Base-by-base conservation (phyloP, 1,140 invertebrate genomes). In the Chionoecetes opilio region DNA sequence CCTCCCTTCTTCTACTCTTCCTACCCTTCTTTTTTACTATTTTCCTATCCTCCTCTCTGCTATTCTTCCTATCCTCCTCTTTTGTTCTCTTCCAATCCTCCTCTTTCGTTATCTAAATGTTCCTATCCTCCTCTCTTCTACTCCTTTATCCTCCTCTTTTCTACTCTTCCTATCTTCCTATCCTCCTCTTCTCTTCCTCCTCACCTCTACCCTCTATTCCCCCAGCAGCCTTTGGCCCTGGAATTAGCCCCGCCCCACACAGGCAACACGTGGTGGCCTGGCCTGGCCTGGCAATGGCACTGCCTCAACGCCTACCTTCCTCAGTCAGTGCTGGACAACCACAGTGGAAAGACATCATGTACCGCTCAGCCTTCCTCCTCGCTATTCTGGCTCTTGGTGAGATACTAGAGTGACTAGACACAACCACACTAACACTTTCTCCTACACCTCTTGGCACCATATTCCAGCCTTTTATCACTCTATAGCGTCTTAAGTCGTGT, bases 251-350 rank as follows among this genome's bases (percentile, higher is more conserved):
- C 11, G 46, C 31, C 21, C 89, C 89, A 34, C 29, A n/a, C 2
- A 91, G 34, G 11, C 34, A 17, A 26, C 0, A 31, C 2, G 89
- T 91, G 46, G 89, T 91, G 89, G 89, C 89, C 89, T 91, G 46
- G 32, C 89, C 32, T 32, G 46, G 14, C 14, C 75, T 75, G 63
- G 63, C n/a, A 17, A 26, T 75, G 11, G 89, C 53, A 34, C 29
- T 34, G 89, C 31, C 89, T 38, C n/a, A 17, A 75, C 9, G 11
- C 14, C 21, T 17, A 0, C 1, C 29, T 14, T 0, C 0, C 46
- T 91, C 89, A 90, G 88, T 90, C 46, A 32, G 89, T 34, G 46
- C 63, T 82, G 84, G 46, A 35, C 63, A 17, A 0, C 46, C 31
- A 91, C 14, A 34, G 5, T 17, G 37, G 37, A 91, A 53, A 75